Percentiles rank a stretch among this genome's conserved stretches.
Evolutionary conservation across 2,797 vertebrate genomes (phyloP).

Genomic region (Phaenicophaeus curvirostris): DNA sequence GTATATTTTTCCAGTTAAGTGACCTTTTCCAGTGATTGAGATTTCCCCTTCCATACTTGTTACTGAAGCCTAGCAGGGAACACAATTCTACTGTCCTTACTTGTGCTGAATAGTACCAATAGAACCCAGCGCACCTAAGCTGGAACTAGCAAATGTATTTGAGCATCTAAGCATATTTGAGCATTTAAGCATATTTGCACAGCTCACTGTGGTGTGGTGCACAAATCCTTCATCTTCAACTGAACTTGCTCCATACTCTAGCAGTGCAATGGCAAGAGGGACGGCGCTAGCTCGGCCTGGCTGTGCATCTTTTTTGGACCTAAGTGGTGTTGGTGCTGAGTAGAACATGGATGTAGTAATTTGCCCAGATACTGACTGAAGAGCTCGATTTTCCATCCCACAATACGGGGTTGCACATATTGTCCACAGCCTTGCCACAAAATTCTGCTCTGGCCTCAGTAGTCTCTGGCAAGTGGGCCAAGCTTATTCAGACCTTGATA

Average conservation of each 20-base stretch:
- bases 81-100: not conserved
- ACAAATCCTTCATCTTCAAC: not conserved
- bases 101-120: not conserved
- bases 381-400: not conserved
- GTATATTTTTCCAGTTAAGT: not conserved
- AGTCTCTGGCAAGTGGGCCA: not conserved
- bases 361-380: not conserved
- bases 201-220: not conserved
- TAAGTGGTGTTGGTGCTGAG: not conserved
- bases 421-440: not conserved
- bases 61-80: not conserved
- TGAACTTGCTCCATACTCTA: not conserved
- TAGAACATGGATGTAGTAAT: not conserved
- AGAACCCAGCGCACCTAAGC: not conserved
- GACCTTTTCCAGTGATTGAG: not conserved
- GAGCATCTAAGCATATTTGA: not conserved
- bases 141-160: not conserved
- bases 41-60: not conserved
- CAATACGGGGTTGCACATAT: not conserved
- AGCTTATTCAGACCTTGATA: not conserved
- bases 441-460: not conserved
- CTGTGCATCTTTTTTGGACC: not conserved
- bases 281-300: not conserved
- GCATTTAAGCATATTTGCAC: not conserved
- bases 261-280: fast-evolving